A percentile compares a stretch with the other conserved stretches of the same genome.
Conservation (phyloP, 2,797 vertebrate species). For the Pterois miles region DNA sequence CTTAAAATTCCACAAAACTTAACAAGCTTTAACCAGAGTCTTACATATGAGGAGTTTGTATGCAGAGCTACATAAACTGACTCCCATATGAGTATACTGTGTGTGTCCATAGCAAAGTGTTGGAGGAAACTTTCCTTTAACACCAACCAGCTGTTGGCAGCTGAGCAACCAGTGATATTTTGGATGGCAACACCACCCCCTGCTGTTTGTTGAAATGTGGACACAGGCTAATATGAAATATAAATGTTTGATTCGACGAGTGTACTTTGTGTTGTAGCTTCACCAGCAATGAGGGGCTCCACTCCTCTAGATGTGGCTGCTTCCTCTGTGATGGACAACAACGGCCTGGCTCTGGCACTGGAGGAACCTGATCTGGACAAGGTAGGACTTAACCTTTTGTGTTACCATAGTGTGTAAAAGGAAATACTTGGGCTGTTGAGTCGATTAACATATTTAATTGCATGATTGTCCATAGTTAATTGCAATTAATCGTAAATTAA, state of each 20-base stretch:
- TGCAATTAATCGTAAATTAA: too few species aligned
- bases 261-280: slow-evolving; percentile 83
- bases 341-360: slow-evolving; percentile 93
- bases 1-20: background rate
- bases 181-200: slow-evolving; percentile 68
- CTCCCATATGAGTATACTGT: background rate
- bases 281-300: slow-evolving; percentile 97
- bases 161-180: slow-evolving; percentile 5
- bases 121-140: slow-evolving; percentile 5
- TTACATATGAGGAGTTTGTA: background rate
- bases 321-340: slow-evolving; percentile 99
- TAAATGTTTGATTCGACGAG: background rate
- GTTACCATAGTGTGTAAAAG: background rate
- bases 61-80: background rate
- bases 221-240: background rate
- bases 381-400: slow-evolving; percentile 67
- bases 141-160: slow-evolving; percentile 4
- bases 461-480: too few species aligned
- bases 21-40: background rate
- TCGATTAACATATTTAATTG: too few species aligned
- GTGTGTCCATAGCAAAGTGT: slow-evolving; percentile 1
- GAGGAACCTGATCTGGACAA: slow-evolving; percentile 98
- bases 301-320: slow-evolving; percentile 98
- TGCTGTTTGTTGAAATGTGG: slow-evolving; percentile 57
- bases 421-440: background rate